Conservation (phyloP, 2,113 vertebrate genomes). For the Entosphenus tridentatus region DNA sequence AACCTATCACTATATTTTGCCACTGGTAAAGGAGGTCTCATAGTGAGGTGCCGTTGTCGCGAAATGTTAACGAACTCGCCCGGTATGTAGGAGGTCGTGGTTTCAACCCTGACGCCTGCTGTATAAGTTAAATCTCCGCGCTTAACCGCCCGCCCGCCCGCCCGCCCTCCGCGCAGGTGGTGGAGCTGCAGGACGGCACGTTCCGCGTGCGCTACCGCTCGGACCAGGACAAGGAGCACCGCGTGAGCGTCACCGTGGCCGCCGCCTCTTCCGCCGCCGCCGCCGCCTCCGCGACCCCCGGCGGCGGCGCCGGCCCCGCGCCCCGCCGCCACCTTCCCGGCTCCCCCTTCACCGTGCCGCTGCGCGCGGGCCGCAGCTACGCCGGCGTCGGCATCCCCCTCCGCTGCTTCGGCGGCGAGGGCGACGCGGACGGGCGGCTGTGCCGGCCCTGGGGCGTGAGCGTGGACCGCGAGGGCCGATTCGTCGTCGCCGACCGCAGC, state of each 20-base stretch:
- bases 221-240: neutral
- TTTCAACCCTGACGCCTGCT: no score
- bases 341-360: slow-evolving; percentile 1
- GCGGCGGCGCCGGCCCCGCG: neutral
- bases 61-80: neutral
- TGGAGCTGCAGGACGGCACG: neutral
- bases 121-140: neutral
- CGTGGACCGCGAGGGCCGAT: neutral
- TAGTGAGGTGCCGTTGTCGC: neutral
- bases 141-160: neutral
- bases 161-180: neutral
- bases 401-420: neutral
- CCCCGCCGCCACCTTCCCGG: neutral
- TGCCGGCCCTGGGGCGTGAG: slow-evolving; percentile 5
- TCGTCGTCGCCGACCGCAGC: slow-evolving; percentile 1
- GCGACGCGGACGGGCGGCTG: slow-evolving; percentile 1
- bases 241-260: neutral
- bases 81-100: neutral
- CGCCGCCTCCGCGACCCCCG: neutral
- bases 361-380: neutral
- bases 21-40: neutral
- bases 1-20: neutral
- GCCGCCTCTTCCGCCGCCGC: neutral
- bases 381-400: neutral
- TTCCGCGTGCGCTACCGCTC: slow-evolving; percentile 1